Conservation (phyloP, 92 coral and sea anemone genomes). For the Anthopleura xanthogrammica region DNA sequence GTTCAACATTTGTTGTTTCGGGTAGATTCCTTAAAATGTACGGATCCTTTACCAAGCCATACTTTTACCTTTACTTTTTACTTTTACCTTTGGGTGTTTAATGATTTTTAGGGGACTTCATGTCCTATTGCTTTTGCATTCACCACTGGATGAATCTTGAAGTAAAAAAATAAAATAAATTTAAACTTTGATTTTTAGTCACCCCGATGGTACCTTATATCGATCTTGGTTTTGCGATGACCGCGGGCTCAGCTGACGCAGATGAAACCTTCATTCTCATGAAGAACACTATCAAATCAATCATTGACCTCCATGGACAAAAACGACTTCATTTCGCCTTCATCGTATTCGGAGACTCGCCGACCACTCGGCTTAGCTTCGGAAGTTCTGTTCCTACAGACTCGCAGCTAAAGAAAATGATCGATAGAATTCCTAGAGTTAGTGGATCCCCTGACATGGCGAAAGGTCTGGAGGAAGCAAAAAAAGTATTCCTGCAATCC, state of each 20-base stretch:
- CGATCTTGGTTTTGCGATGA: conserved; percentile 69
- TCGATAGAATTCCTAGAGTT: conserved; percentile 30
- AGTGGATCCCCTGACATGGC: conserved; percentile 38
- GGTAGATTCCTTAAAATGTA: no score
- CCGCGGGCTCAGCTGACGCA: conserved; percentile 57
- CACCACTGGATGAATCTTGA: no score
- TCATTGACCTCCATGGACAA: conserved; percentile 50
- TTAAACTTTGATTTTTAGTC: conserved; percentile 6
- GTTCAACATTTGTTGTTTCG: no score
- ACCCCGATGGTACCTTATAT: conserved; percentile 56
- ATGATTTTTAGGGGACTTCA: not conserved
- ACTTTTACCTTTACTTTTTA: no score
- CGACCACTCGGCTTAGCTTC: conserved; percentile 39
- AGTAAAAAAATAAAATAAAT: not conserved
- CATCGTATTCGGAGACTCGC: conserved; percentile 58
- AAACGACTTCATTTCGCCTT: conserved; percentile 64
- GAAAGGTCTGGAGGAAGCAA: conserved; percentile 46
- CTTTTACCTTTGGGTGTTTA: no score
- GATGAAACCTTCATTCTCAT: conserved; percentile 56
- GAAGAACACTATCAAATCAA: conserved; percentile 59
- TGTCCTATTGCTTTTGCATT: not conserved
- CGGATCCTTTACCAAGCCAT: no score
- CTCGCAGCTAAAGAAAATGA: conserved; percentile 17
- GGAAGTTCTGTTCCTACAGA: conserved; percentile 36
- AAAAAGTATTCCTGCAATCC: conserved; percentile 29